These are phyloP conservation scores for Antrozous pallidus DNA, from an alignment of 2,797 vertebrate genomes.

Conservation along the genomic window DNA sequence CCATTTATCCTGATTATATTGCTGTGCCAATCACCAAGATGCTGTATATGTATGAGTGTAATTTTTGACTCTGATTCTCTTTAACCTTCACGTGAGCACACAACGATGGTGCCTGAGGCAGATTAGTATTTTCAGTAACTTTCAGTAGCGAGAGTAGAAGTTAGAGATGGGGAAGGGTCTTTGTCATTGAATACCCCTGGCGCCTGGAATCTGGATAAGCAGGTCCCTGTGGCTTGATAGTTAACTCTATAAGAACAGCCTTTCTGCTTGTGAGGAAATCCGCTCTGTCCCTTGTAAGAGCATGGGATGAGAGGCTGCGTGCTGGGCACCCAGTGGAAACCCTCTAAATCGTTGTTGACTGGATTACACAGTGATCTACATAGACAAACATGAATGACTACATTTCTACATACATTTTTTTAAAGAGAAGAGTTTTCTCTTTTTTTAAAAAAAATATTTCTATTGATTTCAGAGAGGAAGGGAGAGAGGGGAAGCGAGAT, in stretches of 20 bases:
- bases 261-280: background rate
- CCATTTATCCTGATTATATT: constrained; percentile 71
- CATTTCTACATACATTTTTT: background rate
- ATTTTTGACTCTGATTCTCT: constrained; percentile 76
- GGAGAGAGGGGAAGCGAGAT: too few relatives aligned
- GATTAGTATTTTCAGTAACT: constrained; percentile 59
- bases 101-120: constrained; percentile 61
- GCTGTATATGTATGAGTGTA: constrained; percentile 71
- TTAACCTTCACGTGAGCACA: constrained; percentile 71
- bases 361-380: background rate
- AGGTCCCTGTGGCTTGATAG: background rate
- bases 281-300: background rate
- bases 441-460: too few relatives aligned
- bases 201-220: constrained; percentile 18
- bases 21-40: constrained; percentile 68
- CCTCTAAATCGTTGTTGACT: background rate
- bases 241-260: background rate
- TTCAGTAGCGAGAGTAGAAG: background rate
- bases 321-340: background rate
- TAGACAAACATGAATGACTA: background rate
- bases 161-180: constrained; percentile 27
- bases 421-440: too few relatives aligned
- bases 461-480: too few relatives aligned
- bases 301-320: background rate
- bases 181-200: background rate